Evolutionary conservation across 1,140 invertebrate genomes (phyloP), one percentile per base, ranked within the genome.

Genomic region (Calephelis nemesis): DNA sequence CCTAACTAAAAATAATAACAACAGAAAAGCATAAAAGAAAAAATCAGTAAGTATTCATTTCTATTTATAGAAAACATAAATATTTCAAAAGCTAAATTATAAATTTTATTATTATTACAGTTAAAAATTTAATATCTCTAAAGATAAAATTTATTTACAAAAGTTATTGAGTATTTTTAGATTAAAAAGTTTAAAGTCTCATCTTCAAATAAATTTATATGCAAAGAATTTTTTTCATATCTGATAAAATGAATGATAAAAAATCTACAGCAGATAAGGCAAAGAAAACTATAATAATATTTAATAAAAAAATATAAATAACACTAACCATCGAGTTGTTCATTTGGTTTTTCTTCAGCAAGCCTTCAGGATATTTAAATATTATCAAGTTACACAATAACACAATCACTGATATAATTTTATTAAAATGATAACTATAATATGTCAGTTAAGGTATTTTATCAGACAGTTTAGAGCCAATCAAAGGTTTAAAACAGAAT

Each of bases 401-500:
- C 66, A 68, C 68, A 68, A 73, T 65, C 72, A 69, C 76, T 74
- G 77, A 81, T 76, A 81, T 76, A 69, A 77, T 76, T 76, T 74
- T 73, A 70, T 66, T 75, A 70, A 76, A 75, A 76, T 75, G 76
- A 81, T 80, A 81, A 81, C 66, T 75, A 65, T 30, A 77, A n/a
- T 54, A 76, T 68, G 72, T 70, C 72, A 77, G 84, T 87, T 85
- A 85, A 78, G 66, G 70, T 71, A 76, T 82, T 77, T 84, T 85
- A 85, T 84, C 81, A 74, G 73, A 69, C 69, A 77, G 85, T 90
- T 88, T 85, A 88, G 73, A 79, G 75, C 82, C 86, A 88, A 90
- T 90, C 85, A 87, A 82, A 77, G 82, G 86, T 90, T 90, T 82
- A 90, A 90, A 85, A 78, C 75, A 81, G 74, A 85, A 82, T 81